Evolutionary conservation across 2,888 invertebrate genomes (phyloP), one percentile per base, ranked within the genome.

Genomic region (Pelosia muscerda): DNA sequence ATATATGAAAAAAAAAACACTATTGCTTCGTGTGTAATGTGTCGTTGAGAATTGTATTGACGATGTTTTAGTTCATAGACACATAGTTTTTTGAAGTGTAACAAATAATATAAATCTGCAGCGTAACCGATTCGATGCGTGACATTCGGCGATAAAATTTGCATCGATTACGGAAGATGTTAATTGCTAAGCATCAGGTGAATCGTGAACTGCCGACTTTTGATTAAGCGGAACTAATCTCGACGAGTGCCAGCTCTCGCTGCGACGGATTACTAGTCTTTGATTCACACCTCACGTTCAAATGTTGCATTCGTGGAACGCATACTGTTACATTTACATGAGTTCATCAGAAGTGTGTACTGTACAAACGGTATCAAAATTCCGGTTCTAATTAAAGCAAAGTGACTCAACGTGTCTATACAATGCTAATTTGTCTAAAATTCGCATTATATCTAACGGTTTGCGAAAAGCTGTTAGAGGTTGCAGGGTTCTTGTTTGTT

Each of bases 361-460:
- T n/a, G n/a, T 85, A 86, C 81, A 82, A 91, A 91, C 91, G 88
- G 88, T 90, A 90, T 85, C 81, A 85, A 82, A 85, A 91, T 89
- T 88, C 89, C 91, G 90, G 88, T 91, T 89, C 89, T 90, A 92
- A 92, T 92, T 93, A 92, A 90, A 91, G 83, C 83, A 73, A 78
- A 85, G 83, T 92, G 91, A 93, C 87, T 92, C 92, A 92, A 83
- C 83, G 81, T 82, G 82, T 82, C 79, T 82, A 80, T 74, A 84
- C 77, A 76, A 82, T 88, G 86, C 84, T 88, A 88, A 91, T 92
- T 91, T 90, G 87, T 84, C 86, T 92, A 88, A 91, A 91, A 88
- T 91, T 88, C 86, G 86, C 86, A 87, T 89, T 84, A 86, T 81
- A 81, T 83, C 82, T 89, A 88, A 88, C 88, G 85, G 87, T 73